A percentile compares a stretch with the other conserved stretches of the same genome.
These are phyloP conservation scores for Drosophila lini DNA, from an alignment of 1,140 invertebrate genomes.

Conservation along the genomic window DNA sequence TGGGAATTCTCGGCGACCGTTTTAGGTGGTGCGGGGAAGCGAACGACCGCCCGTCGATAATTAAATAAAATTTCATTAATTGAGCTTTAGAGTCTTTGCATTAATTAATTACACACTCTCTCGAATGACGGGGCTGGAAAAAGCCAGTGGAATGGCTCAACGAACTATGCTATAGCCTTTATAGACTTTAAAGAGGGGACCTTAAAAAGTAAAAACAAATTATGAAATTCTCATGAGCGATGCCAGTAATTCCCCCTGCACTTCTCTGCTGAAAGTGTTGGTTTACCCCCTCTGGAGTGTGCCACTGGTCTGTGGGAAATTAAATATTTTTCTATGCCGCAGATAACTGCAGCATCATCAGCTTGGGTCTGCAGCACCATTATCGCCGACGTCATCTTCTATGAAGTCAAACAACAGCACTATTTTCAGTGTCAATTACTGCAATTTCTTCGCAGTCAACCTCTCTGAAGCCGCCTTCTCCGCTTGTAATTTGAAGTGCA, in stretches of 20 bases:
- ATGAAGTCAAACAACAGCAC: conserved; percentile 31
- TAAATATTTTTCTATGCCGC: conserved; percentile 44
- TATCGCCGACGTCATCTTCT: conserved; percentile 30
- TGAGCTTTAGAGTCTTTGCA: conserved; percentile 64
- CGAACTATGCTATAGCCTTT: conserved; percentile 1
- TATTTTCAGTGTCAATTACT: conserved; percentile 74
- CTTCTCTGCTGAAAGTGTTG: not conserved
- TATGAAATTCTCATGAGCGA: not conserved
- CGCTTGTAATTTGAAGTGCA: conserved; percentile 34
- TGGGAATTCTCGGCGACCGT: conserved; percentile 17
- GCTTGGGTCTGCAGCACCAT: conserved; percentile 18
- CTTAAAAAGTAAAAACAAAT: not conserved
- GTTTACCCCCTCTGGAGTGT: not conserved
- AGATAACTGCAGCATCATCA: conserved; percentile 63
- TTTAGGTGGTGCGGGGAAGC: conserved; percentile 5
- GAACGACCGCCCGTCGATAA: conserved; percentile 51
- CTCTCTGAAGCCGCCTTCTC: conserved; percentile 1
- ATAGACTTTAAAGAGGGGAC: not conserved
- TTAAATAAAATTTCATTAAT: conserved; percentile 79
- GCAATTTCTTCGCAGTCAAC: conserved; percentile 43
- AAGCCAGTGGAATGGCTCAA: conserved; percentile 15
- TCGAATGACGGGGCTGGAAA: conserved; percentile 1
- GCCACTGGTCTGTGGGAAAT: conserved; percentile 36
- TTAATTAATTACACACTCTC: conserved; percentile 48
- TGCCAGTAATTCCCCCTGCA: not conserved